Base-by-base conservation (phyloP, 2,888 invertebrate species). In the Archaeoteleia sp. region DNA sequence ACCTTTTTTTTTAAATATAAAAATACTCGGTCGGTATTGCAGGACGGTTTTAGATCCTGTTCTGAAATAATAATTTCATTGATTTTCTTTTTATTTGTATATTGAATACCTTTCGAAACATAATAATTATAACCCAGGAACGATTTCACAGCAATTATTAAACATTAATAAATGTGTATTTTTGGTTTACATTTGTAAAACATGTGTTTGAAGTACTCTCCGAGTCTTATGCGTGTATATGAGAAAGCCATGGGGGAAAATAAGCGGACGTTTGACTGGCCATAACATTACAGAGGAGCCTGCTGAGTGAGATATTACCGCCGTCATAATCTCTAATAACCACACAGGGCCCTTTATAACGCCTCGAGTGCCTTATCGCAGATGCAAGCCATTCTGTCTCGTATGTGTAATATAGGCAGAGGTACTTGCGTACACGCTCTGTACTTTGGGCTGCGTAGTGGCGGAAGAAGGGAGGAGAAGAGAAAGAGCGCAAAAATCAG, bases 261-360 rank as follows among this genome's bases (percentile, higher is more conserved):
- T 46, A 48, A 55, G 63, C 69, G 54, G 65, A 69, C 73, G 66
- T 68, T 73, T 67, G 73, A 73, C 73, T 75, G 74, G 80, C 78
- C 78, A 72, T 80, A 81, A 80, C 80, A 82, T 82, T 82, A 81
- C 78, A 74, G 78, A 74, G 80, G 74, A 79, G 78, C 80, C 81
- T 77, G 82, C 79, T 82, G 82, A 82, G 81, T 82, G 82, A 82
- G 82, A 82, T 82, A 82, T 82, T 82, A 82, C 80, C 77, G 77
- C 78, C 82, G 78, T 81, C 82, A 78, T 82, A 82, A 81, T 78
- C 81, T 81, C 81, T 82, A 82, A 82, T 82, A 82, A 82, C 81
- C 79, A 81, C 78, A 79, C 75, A 77, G 80, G 79, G 80, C 80
- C 82, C 82, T 82, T 82, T 78, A 82, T 80, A 80, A 82, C 80